phyloP scores from a whole-genome alignment of 2,113 vertebrate species.

The Chrysochloris asiatica region DNA sequence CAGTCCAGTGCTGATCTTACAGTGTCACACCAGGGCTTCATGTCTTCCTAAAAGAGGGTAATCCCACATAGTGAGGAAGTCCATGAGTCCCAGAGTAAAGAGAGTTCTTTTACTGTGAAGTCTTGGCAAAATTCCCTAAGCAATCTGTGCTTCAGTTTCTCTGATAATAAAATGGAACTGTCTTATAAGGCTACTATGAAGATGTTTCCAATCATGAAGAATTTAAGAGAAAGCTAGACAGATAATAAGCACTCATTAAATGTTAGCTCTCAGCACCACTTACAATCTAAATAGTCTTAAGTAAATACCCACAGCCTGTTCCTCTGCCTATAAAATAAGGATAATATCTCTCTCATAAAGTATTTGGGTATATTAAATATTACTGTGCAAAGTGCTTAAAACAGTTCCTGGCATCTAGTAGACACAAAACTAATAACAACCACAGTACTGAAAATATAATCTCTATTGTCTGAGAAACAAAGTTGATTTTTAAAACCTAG shows the following conservation, averaged over 20 bases:
- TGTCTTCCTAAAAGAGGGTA: background rate
- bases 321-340: constrained; percentile 20
- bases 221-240: background rate
- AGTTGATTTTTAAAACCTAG: constrained; percentile 34
- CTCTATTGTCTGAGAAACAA: constrained; percentile 4
- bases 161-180: background rate
- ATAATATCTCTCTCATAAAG: background rate
- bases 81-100: background rate
- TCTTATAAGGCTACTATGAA: background rate
- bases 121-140: background rate
- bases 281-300: background rate
- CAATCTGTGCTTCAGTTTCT: background rate
- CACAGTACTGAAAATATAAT: constrained; percentile 50
- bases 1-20: too few species aligned
- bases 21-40: too few species aligned
- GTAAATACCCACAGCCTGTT: constrained; percentile 15
- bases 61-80: background rate
- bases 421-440: constrained; percentile 58
- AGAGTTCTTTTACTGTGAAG: background rate
- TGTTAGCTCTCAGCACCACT: background rate
- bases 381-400: constrained; percentile 29
- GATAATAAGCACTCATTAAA: background rate
- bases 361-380: constrained; percentile 39
- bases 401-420: constrained; percentile 44
- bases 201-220: background rate